Conservation (phyloP, 2,888 invertebrate genomes). For the Parochlus steinenii region DNA sequence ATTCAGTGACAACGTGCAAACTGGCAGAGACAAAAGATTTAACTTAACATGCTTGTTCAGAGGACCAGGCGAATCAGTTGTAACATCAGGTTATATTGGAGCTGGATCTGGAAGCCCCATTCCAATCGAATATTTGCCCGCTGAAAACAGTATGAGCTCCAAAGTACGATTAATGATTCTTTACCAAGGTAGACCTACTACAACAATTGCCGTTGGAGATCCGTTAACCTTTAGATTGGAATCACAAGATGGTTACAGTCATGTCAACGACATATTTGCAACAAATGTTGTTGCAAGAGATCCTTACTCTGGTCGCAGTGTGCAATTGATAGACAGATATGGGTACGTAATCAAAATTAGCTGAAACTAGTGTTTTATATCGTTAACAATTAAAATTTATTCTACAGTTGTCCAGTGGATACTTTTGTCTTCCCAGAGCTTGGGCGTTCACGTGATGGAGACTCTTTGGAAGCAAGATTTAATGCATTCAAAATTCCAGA, state of each 20-base stretch:
- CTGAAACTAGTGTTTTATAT: neutral
- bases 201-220: slow-evolving; percentile 85
- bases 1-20: slow-evolving; percentile 85
- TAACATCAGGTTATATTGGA: slow-evolving; percentile 82
- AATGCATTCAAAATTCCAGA: slow-evolving; percentile 91
- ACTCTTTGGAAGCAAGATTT: slow-evolving; percentile 77
- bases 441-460: slow-evolving; percentile 69
- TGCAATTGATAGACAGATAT: slow-evolving; percentile 74
- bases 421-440: slow-evolving; percentile 82
- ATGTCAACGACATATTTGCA: slow-evolving; percentile 78
- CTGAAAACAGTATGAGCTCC: slow-evolving; percentile 78
- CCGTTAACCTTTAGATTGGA: slow-evolving; percentile 78
- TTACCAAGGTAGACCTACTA: slow-evolving; percentile 81
- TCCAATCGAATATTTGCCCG: slow-evolving; percentile 81
- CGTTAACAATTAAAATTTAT: neutral
- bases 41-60: slow-evolving; percentile 84
- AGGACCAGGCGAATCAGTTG: slow-evolving; percentile 83
- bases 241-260: slow-evolving; percentile 77
- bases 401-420: slow-evolving; percentile 69
- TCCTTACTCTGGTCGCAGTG: slow-evolving; percentile 79
- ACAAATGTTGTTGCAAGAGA: slow-evolving; percentile 85
- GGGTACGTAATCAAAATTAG: slow-evolving; percentile 43
- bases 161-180: slow-evolving; percentile 68
- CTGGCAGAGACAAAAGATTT: slow-evolving; percentile 76
- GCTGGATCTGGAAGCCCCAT: slow-evolving; percentile 85